Percentiles rank a stretch among this genome's conserved stretches.
Evolutionary conservation across 1,140 invertebrate genomes (phyloP).

Genomic region (Drosophila repletoides): DNA sequence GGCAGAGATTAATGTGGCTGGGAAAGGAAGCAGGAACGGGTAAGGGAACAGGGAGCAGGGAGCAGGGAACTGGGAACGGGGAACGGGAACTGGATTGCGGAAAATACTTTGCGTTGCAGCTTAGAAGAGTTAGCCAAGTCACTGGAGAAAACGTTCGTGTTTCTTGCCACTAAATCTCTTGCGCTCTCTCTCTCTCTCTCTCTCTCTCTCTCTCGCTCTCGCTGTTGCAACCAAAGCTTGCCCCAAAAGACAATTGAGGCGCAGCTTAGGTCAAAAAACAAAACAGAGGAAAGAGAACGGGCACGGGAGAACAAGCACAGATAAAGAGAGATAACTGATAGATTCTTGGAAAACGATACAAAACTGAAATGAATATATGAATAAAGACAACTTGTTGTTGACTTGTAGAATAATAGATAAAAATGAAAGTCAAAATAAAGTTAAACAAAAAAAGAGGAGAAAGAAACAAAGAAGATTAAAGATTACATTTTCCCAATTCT

Average conservation of each 20-base stretch:
- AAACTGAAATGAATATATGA: constrained; percentile 5
- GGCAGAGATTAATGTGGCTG: constrained; percentile 61
- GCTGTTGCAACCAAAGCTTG: no score
- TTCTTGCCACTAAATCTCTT: constrained; percentile 65
- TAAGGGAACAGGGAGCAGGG: neutral
- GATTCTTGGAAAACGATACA: neutral
- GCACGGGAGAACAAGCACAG: neutral
- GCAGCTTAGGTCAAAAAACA: neutral
- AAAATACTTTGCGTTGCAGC: constrained; percentile 6
- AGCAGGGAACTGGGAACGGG: neutral
- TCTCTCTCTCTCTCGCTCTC: no score
- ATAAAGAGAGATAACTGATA: neutral
- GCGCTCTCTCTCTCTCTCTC: no score
- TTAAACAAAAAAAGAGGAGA: neutral
- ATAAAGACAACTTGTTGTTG: neutral
- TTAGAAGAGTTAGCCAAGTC: constrained; percentile 22
- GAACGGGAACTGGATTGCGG: neutral
- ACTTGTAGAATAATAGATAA: neutral
- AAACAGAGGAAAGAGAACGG: neutral
- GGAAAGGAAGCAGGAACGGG: neutral
- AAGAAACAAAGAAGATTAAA: no score
- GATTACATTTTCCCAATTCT: no score
- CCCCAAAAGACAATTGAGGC: constrained; percentile 9
- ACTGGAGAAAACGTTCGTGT: constrained; percentile 42
- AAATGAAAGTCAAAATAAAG: neutral